Conservation (phyloP, 2,888 invertebrate genomes). For the Unio delphinus region DNA sequence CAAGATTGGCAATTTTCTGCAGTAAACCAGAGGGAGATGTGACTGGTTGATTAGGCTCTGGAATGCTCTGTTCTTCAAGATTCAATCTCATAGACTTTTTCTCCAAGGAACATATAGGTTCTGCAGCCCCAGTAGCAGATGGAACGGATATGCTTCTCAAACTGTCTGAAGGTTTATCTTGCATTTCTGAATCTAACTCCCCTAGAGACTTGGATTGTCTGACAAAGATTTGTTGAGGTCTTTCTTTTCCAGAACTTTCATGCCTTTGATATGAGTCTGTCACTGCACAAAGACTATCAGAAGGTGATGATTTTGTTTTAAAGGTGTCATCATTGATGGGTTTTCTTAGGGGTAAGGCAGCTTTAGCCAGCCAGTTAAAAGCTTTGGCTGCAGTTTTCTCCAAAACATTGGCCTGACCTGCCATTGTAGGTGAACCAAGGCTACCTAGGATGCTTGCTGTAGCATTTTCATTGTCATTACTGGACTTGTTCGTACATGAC, state of each 20-base stretch:
- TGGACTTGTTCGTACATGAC: background rate
- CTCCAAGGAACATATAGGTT: no score
- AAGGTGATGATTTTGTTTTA: slow-evolving; percentile 17
- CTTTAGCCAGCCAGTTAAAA: slow-evolving; percentile 30
- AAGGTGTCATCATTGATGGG: slow-evolving; percentile 10
- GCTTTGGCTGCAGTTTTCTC: slow-evolving; percentile 35
- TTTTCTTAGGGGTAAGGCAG: slow-evolving; percentile 19
- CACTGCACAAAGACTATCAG: slow-evolving; percentile 19
- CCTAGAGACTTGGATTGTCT: no score
- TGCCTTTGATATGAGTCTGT: slow-evolving; percentile 12
- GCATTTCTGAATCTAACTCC: no score
- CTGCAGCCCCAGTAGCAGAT: no score
- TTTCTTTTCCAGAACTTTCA: no score
- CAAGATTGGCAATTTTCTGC: slow-evolving; percentile 20
- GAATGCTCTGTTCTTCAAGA: background rate
- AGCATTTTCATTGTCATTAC: background rate
- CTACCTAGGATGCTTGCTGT: no score
- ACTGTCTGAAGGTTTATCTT: no score
- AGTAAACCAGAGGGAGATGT: slow-evolving; percentile 28
- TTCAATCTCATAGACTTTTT: no score
- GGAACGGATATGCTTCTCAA: no score
- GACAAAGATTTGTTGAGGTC: no score
- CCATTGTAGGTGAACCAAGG: slow-evolving; percentile 14
- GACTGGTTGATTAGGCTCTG: slow-evolving; percentile 16
- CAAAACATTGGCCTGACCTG: slow-evolving; percentile 19